Conservation (phyloP, 2,888 invertebrate species). For the Erannis defoliaria region DNA sequence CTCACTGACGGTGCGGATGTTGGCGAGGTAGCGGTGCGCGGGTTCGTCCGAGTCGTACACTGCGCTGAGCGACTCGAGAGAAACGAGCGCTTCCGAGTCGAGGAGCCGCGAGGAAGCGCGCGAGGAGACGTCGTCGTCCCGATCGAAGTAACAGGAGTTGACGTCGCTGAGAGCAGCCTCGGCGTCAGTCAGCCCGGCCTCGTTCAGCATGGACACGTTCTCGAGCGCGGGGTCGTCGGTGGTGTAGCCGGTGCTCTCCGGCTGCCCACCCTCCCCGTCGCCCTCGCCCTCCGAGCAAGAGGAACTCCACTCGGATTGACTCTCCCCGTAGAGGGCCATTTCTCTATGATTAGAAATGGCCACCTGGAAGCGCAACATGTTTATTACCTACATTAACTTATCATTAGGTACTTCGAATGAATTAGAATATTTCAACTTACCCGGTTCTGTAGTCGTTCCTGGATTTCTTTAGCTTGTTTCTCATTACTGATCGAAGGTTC, state of each 20-base stretch:
- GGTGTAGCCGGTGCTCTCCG: constrained; percentile 93
- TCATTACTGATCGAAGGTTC: constrained; percentile 64
- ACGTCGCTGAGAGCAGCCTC: constrained; percentile 96
- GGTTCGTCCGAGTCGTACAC: constrained; percentile 92
- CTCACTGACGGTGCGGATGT: constrained; percentile 91
- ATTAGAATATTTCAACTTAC: constrained; percentile 50
- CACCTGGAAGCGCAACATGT: constrained; percentile 56
- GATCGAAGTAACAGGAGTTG: constrained; percentile 92
- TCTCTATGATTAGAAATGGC: constrained; percentile 76
- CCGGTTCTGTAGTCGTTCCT: constrained; percentile 76
- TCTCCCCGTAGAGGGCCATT: constrained; percentile 86
- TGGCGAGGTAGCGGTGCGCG: constrained; percentile 89
- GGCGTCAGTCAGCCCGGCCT: constrained; percentile 94
- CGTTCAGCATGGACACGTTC: constrained; percentile 94
- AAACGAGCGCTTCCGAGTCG: constrained; percentile 91
- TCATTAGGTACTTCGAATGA: too few relatives aligned
- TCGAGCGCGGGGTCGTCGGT: constrained; percentile 95
- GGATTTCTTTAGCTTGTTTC: constrained; percentile 71
- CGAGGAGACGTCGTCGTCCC: constrained; percentile 93
- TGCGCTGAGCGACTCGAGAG: constrained; percentile 92
- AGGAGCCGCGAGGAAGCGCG: constrained; percentile 93
- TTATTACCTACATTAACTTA: not conserved
- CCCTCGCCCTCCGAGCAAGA: constrained; percentile 86
- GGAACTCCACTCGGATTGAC: constrained; percentile 94
- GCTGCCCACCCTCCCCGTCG: constrained; percentile 81